Conservation (phyloP, 2,888 invertebrate genomes). For the Lamellibrachia satsuma region DNA sequence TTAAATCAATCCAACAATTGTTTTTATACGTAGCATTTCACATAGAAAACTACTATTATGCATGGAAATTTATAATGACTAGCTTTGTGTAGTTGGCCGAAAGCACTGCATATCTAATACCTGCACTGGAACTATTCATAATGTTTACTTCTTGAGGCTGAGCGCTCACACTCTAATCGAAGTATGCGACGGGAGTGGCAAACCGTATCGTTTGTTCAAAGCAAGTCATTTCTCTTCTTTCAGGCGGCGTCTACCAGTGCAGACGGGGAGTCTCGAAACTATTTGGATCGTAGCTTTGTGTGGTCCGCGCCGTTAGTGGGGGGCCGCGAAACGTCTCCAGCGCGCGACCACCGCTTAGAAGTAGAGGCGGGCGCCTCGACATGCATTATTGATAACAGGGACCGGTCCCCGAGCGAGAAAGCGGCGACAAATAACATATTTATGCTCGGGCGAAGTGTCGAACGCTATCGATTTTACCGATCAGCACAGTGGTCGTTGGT, state of each 20-base stretch:
- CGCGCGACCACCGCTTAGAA: neutral
- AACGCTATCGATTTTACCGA: conserved; percentile 4
- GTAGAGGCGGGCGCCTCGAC: neutral
- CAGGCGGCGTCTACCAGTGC: neutral
- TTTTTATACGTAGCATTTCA: neutral
- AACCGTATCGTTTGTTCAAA: neutral
- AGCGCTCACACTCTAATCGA: neutral
- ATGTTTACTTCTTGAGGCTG: neutral
- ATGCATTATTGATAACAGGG: neutral
- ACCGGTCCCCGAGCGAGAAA: conserved; percentile 1
- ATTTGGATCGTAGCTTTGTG: neutral
- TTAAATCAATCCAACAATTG: neutral
- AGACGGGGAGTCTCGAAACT: conserved; percentile 3
- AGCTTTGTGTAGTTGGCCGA: neutral
- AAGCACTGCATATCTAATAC: neutral
- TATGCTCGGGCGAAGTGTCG: neutral
- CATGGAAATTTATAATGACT: neutral
- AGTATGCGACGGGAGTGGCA: neutral
- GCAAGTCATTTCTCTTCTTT: neutral
- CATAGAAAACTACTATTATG: no score
- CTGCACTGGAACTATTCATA: neutral
- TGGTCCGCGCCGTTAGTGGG: neutral
- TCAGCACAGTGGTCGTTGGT: neutral
- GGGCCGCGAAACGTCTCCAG: conserved; percentile 1
- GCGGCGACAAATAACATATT: conserved; percentile 17